Percentiles rank a stretch among this genome's conserved stretches.
Evolutionary conservation across 2,888 invertebrate species (phyloP).

Genomic region (Dryomyza anilis): DNA sequence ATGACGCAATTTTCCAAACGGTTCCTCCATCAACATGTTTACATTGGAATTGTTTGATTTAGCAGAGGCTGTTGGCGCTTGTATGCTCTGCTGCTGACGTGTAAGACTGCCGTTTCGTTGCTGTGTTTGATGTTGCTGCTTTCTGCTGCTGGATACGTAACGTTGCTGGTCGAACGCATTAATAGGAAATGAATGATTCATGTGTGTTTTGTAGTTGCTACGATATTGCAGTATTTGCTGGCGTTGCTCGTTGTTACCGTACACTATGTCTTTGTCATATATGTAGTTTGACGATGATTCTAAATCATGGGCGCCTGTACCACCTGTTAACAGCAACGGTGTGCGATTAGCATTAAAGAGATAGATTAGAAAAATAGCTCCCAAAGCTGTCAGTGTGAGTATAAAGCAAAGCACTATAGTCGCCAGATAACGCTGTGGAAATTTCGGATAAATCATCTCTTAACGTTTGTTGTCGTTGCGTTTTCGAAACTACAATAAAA

Average conservation of each 20-base stretch:
- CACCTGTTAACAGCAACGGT: conserved; percentile 21
- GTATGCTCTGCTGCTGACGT: neutral
- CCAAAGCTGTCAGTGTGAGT: conserved; percentile 39
- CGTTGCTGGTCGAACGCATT: too few relatives aligned
- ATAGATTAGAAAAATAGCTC: conserved; percentile 37
- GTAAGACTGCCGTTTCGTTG: neutral
- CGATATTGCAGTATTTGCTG: too few relatives aligned
- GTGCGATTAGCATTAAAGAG: conserved; percentile 36
- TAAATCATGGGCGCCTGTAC: neutral
- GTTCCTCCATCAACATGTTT: too few relatives aligned
- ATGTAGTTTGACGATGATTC: neutral
- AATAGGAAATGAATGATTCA: too few relatives aligned
- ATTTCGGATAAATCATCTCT: conserved; percentile 44
- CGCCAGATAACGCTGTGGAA: conserved; percentile 41
- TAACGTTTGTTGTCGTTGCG: too few relatives aligned
- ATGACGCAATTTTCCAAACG: too few relatives aligned
- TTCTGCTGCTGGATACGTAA: neutral
- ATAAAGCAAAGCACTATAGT: conserved; percentile 38
- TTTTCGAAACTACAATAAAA: too few relatives aligned
- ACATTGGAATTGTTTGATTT: too few relatives aligned
- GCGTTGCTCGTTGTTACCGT: neutral
- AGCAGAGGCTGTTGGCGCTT: too few relatives aligned
- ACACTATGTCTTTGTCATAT: neutral
- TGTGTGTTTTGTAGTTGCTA: too few relatives aligned
- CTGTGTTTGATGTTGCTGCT: neutral